Base-by-base conservation (phyloP, 2,113 vertebrate genomes). In the Halichoeres trimaculatus region DNA sequence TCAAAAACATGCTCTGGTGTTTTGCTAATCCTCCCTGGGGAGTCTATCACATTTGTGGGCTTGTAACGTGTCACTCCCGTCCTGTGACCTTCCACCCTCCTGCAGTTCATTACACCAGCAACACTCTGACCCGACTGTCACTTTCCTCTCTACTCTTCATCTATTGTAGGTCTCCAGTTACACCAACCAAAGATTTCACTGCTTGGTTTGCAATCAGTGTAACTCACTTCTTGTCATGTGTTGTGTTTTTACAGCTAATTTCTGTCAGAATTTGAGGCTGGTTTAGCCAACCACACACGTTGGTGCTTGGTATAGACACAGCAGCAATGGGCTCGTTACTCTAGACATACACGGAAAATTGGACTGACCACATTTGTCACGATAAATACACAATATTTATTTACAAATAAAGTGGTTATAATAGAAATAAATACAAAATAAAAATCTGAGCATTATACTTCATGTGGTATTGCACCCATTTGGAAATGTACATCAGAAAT, bases 361-460 rank as follows among this genome's bases (percentile, higher is more conserved):
- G 94, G 91, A 96, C 95, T 92, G 94, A 96, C 95, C 94, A 95
- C 93, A 88, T 95, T 93, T 94, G 96, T 95, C 95, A 96, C 90
- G 97, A 98, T 99, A 99, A 99, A 99, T 99, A 99, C 96, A 98
- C 97, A 98, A 95, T 93, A 96, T 94, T 97, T 98, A 98, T 98
- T 97, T 96, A 96, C 96, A 98, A 97, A 97, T 97, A 93, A 97
- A 99, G 98, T 99, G 98, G 98, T 99, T 99, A 99, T 97, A 96
- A 98, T 98, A 97, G 96, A 97, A 99, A 99, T 98, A 99, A 99
- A 99, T 99, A 99, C 97, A 99, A 97, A 97, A 97, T 98, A 99
- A 95, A 95, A 98, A 98, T 99, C 96, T 98, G 95, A 97, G 95
- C 96, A 97, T 97, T 97, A 97, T 99, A 98, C 97, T 99, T 98